Evolutionary conservation across 2,113 vertebrate species (phyloP), one percentile per base, ranked within the genome.

Genomic region (Piprites chloris): DNA sequence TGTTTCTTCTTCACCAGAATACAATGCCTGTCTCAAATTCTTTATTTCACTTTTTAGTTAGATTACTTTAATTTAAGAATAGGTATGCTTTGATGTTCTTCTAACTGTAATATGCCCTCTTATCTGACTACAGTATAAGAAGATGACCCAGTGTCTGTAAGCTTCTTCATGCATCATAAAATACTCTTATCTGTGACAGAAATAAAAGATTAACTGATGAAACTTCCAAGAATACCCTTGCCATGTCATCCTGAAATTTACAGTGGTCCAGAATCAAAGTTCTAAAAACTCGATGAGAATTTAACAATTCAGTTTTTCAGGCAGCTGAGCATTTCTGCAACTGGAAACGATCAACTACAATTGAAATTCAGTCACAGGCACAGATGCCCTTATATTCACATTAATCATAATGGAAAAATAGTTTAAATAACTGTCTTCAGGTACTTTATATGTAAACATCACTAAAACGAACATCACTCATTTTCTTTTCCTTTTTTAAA

Each of bases 21-120:
- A 79, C 14, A 76, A 52, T n/a, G 37, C 30, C 63, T 33, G 13
- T 30, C 46, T 94, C 55, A 79, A 65, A 39, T 32, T 65, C 55
- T 87, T 44, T 19, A 11, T 84, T 84, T 61, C 55, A 56, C 16
- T 86, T 84, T 66, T 63, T 50, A 55, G 11, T 76, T 79, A 28
- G 17, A 90, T 87, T 71, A 28, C 53, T 75, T 65, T 62, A 47
- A 74, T 35, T 35, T 82, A 68, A 52, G 44, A 92, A 63, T 59
- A 94, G 27, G 26, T 73, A 83, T 44, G 58, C 75, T 89, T 91
- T 91, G 53, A 96, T 46, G n/a, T 52, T 71, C 55, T 93, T 89
- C 81, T 83, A 58, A 41, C 13, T 85, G 50, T 65, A 84, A 76
- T 84, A 78, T 30, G 32, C 7, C 14, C 50, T 79, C 23, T 80